Percentiles rank a stretch among this genome's conserved stretches.
These are phyloP conservation scores for Lypha dubia DNA, from an alignment of 2,888 invertebrate species.

Conservation along the genomic window DNA sequence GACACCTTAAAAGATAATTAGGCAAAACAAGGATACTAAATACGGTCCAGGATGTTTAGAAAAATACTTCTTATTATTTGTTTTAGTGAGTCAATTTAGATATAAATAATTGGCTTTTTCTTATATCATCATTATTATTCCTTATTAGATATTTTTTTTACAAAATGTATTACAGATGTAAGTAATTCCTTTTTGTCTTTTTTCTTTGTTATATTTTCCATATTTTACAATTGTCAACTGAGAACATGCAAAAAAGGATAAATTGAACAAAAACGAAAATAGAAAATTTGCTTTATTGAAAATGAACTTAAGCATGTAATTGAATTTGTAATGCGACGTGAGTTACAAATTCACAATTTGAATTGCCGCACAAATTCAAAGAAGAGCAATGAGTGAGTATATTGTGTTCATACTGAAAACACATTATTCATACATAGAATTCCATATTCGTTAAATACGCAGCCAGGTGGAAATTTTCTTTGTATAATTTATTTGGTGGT, in stretches of 20 bases:
- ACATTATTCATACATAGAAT: slow-evolving; percentile 10
- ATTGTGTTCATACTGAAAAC: slow-evolving; percentile 9
- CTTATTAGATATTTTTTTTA: slow-evolving; percentile 54
- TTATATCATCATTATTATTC: slow-evolving; percentile 63
- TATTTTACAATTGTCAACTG: slow-evolving; percentile 79
- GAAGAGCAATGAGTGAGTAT: slow-evolving; percentile 2
- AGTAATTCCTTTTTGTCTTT: slow-evolving; percentile 25
- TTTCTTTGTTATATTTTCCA: slow-evolving; percentile 67
- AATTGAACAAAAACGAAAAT: slow-evolving; percentile 16
- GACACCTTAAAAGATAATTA: too few species aligned
- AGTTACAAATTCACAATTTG: slow-evolving; percentile 77
- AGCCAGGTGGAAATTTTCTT: slow-evolving; percentile 55
- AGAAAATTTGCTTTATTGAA: slow-evolving; percentile 74
- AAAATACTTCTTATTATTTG: too few species aligned
- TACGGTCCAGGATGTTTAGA: too few species aligned
- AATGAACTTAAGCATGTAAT: slow-evolving; percentile 82
- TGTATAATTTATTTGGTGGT: slow-evolving; percentile 49
- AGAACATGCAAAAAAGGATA: slow-evolving; percentile 24
- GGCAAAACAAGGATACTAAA: too few species aligned
- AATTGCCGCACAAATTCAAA: slow-evolving; percentile 48
- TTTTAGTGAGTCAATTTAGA: slow-evolving; percentile 1
- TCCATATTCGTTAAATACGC: slow-evolving; percentile 41
- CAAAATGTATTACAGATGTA: slow-evolving; percentile 25
- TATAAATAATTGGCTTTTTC: slow-evolving; percentile 48
- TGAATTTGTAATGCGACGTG: slow-evolving; percentile 81